Percentiles rank a stretch among this genome's conserved stretches.
Conservation (phyloP, 2,888 invertebrate genomes). For the Pyrgus malvae region DNA sequence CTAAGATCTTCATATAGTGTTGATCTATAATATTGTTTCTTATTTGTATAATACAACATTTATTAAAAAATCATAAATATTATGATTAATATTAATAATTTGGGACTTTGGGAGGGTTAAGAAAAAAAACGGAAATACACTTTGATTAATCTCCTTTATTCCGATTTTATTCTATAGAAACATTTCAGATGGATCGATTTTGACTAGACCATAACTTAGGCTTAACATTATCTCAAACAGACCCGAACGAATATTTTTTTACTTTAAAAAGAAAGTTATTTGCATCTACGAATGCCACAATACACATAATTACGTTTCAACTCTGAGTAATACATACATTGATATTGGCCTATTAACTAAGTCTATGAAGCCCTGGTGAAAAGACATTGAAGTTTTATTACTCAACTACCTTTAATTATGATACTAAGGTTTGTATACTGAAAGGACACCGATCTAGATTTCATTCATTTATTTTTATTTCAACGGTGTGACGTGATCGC, state of each 20-base stretch:
- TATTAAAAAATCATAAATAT: not conserved
- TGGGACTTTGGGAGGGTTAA: not conserved
- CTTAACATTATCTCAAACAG: constrained; percentile 31
- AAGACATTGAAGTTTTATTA: constrained; percentile 8
- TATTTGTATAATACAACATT: too few species aligned
- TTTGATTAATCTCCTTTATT: constrained; percentile 30
- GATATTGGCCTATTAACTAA: not conserved
- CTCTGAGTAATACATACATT: not conserved
- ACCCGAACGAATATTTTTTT: constrained; percentile 8
- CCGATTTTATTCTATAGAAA: constrained; percentile 31
- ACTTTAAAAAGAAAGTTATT: not conserved
- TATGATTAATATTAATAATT: not conserved
- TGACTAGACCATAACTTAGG: constrained; percentile 47
- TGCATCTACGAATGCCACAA: not conserved
- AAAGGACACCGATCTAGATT: too few species aligned
- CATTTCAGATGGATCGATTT: constrained; percentile 34
- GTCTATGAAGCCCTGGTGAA: constrained; percentile 2
- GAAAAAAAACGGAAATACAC: not conserved
- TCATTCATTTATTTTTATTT: too few species aligned
- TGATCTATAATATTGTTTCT: too few species aligned
- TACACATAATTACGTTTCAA: not conserved
- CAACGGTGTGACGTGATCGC: too few species aligned
- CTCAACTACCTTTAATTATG: too few species aligned
- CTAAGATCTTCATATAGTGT: too few species aligned
- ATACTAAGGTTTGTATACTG: too few species aligned